Evolutionary conservation across 2,888 invertebrate genomes (phyloP).

Genomic region (Drosophila setosimentum): DNA sequence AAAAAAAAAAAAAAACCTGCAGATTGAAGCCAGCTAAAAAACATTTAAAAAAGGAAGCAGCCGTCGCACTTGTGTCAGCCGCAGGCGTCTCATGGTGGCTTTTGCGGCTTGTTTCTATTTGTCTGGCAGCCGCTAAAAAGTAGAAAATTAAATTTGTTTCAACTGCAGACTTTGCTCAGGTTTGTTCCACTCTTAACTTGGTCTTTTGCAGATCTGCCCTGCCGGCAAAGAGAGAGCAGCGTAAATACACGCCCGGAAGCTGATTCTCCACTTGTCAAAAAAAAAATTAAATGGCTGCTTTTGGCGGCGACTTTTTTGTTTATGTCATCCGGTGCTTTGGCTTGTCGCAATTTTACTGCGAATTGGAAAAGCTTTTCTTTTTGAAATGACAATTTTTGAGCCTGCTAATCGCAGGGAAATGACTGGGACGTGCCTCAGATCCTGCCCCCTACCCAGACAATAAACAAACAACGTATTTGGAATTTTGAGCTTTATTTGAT

Average conservation of each 20-base stretch:
- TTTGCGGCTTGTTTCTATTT: conserved; percentile 70
- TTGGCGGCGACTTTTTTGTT: conserved; percentile 32
- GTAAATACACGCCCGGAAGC: conserved; percentile 61
- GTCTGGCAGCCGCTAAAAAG: conserved; percentile 73
- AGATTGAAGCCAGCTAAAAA: conserved; percentile 41
- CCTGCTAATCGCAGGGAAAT: conserved; percentile 64
- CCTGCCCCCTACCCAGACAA: not conserved
- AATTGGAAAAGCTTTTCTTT: conserved; percentile 32
- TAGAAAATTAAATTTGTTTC: conserved; percentile 78
- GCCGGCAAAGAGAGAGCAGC: conserved; percentile 15
- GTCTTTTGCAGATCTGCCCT: conserved; percentile 11
- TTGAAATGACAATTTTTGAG: conserved; percentile 63
- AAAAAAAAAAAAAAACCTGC: conserved; percentile 15
- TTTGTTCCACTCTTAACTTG: conserved; percentile 36
- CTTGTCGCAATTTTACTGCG: conserved; percentile 40
- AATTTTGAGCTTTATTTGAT: conserved; percentile 23
- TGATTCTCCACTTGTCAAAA: conserved; percentile 63
- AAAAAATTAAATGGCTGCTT: conserved; percentile 28
- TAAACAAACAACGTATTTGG: conserved; percentile 1
- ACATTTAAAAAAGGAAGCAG: conserved; percentile 49
- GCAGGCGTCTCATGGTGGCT: conserved; percentile 51
- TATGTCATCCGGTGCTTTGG: conserved; percentile 45
- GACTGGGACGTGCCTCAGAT: conserved; percentile 43
- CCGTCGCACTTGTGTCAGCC: conserved; percentile 50
- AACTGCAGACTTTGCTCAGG: conserved; percentile 70